Evolutionary conservation across 1,140 invertebrate genomes (phyloP), one percentile per base, ranked within the genome.

Genomic region (Pantala flavescens): DNA sequence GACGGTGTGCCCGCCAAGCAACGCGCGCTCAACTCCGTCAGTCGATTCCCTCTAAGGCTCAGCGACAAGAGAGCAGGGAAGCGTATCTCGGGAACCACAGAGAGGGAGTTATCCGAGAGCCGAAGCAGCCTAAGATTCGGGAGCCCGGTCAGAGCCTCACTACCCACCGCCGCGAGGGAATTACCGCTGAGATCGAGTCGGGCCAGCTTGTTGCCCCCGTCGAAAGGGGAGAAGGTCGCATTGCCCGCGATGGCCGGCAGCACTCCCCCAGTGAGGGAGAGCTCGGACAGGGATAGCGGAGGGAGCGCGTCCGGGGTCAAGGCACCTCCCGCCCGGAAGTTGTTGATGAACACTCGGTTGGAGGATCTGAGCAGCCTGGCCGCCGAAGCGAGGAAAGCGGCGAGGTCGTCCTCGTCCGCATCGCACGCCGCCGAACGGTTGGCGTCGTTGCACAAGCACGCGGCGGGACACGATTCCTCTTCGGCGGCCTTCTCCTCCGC

Each of bases 31-130:
- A 91, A 78, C 3, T 82, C 78, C 75, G 86, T 82, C 70, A 94
- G 81, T 36, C 85, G 84, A 81, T 94, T 94, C 42, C 86, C 85
- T 75, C 89, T 88, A 70, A 94, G 82, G 79, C 92, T 89, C 0
- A 93, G 83, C 80, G 88, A 87, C 78, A 91, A 88, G 23, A 94
- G 79, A 72, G 84, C 86, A 71, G 83, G 73, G n/a, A 85, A 63
- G 5, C 49, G 49, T 19, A 63, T 63, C n/a, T 63, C 49, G 3
- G 49, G 49, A 16, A 63, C 49, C 14, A 21, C n/a, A 21, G 49
- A 19, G 49, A 63, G 49, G 12, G 49, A 63, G n/a, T 63, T 63
- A 21, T 63, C 49, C 16, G 49, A 63, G 5, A 63, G 49, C 12
- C 49, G 14, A 3, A 63, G n/a, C 16, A 63, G 49, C 49, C 49